These are phyloP conservation scores for mouse (Mus musculus) DNA, from an alignment of 2,113 vertebrate species.

Conservation along the genomic window DNA sequence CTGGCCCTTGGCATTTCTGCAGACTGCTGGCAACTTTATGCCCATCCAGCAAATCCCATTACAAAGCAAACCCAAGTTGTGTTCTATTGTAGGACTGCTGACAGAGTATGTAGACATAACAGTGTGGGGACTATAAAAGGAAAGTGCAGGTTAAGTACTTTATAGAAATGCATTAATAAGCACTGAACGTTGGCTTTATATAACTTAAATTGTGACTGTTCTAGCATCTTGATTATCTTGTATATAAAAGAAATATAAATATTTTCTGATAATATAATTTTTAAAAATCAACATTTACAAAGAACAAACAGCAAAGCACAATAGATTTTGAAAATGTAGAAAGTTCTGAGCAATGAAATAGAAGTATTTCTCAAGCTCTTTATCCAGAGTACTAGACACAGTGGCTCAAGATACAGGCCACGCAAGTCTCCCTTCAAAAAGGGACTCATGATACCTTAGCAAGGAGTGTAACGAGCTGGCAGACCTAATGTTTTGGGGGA, in stretches of 20 bases:
- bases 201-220: not conserved
- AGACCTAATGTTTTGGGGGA: not conserved
- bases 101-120: not conserved
- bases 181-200: not conserved
- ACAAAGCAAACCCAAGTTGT: not conserved
- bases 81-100: conserved; percentile 21
- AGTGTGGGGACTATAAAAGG: not conserved
- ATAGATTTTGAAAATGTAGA: conserved; percentile 32
- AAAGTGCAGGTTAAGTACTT: conserved; percentile 20
- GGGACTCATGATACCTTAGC: not conserved
- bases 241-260: not conserved
- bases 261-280: not conserved
- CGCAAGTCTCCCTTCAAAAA: not conserved
- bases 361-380: not conserved
- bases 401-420: not conserved
- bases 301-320: not conserved
- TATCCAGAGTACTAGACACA: not conserved
- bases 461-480: not conserved
- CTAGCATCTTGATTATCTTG: not conserved
- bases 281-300: not conserved
- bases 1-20: not conserved
- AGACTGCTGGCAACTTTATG: not conserved
- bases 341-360: not conserved
- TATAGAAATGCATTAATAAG: not conserved
- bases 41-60: not conserved